These are phyloP conservation scores for Apostichopus japonicus DNA, from an alignment of 35 echinoderm and acorn worm species.

Conservation along the genomic window DNA sequence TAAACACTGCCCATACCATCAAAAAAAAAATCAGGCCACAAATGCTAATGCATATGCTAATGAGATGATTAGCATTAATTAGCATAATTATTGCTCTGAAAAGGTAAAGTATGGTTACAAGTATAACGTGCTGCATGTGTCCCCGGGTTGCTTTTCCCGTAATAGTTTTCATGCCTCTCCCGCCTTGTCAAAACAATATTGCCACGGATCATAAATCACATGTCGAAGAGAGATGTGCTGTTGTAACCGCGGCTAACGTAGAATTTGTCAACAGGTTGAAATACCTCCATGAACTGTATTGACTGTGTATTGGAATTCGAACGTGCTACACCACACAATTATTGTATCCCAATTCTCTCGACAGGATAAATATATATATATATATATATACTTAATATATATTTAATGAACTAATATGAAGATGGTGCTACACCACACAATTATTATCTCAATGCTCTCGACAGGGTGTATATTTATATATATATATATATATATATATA, in stretches of 20 bases:
- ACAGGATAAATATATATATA: too few species aligned
- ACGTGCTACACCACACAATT: neutral
- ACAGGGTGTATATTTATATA: too few species aligned
- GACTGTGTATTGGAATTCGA: neutral
- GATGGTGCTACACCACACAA: neutral
- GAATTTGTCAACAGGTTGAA: constrained; percentile 25
- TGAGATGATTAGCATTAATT: constrained; percentile 36
- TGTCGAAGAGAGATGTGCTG: constrained; percentile 6
- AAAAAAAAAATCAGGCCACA: neutral
- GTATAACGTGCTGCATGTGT: constrained; percentile 1
- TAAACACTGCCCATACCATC: neutral
- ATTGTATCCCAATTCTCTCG: neutral
- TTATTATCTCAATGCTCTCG: neutral
- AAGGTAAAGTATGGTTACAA: constrained; percentile 45
- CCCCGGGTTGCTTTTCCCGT: constrained; percentile 22
- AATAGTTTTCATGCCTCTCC: constrained; percentile 37
- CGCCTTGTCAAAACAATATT: constrained; percentile 43
- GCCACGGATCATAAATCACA: constrained; percentile 22
- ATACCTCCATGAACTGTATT: neutral
- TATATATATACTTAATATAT: too few species aligned
- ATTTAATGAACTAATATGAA: too few species aligned
- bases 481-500: too few species aligned
- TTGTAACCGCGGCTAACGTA: constrained; percentile 7
- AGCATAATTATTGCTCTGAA: constrained; percentile 38
- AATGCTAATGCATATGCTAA: constrained; percentile 2